phyloP scores from a whole-genome alignment of 2,797 vertebrate species.

The Oceanodroma leucorhoa region DNA sequence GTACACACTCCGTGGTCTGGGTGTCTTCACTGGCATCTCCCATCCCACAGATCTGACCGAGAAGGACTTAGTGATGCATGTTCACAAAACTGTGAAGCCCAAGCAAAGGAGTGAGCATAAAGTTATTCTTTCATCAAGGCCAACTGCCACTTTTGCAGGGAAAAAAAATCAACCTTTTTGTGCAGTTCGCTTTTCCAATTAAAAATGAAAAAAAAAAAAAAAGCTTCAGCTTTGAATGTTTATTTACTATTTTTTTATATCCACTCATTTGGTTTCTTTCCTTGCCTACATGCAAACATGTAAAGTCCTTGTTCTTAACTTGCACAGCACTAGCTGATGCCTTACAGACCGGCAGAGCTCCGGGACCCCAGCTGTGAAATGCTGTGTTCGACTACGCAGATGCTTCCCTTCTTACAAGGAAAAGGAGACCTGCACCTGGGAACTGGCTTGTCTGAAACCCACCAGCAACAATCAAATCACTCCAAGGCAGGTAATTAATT shows the following conservation, averaged over 20 bases:
- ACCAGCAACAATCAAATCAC: not conserved
- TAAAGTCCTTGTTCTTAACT: not conserved
- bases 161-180: rapidly evolving
- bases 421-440: not conserved
- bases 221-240: not conserved
- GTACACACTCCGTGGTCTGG: rapidly evolving
- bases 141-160: rapidly evolving
- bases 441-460: not conserved
- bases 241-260: not conserved
- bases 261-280: not conserved
- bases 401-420: not conserved
- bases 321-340: not conserved
- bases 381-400: not conserved
- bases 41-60: not conserved
- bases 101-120: not conserved
- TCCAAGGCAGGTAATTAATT: constrained; percentile 2
- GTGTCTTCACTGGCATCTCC: not conserved
- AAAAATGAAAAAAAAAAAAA: not conserved
- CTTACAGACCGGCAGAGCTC: not conserved
- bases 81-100: not conserved
- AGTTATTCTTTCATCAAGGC: not conserved
- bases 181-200: not conserved
- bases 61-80: not conserved
- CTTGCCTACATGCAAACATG: not conserved
- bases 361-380: not conserved